Base-by-base conservation (phyloP, 2,113 vertebrate genomes). In the Phycodurus eques region DNA sequence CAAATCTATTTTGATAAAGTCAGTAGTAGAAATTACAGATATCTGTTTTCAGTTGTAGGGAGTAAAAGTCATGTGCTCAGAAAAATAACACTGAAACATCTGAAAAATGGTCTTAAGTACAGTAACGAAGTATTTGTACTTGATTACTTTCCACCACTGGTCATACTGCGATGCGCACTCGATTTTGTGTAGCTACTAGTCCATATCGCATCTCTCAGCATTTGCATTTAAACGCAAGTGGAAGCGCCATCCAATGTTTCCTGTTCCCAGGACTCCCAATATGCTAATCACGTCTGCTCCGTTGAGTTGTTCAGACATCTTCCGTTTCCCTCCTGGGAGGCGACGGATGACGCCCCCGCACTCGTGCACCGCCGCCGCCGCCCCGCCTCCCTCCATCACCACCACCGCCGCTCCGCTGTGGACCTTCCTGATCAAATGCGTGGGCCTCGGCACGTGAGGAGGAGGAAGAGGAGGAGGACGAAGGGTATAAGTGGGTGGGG, bases 361-460 rank as follows among this genome's bases (percentile, higher is more conserved):
- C 78, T 79, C 70, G 72, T 14, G 42, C 62, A 22, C 11, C 42
- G 4, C 10, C 39, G 20, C 10, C 33, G 42, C 63, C 63, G 4
- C 63, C 44, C n/a, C 43, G 2, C n/a, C 13, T 3, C 22, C n/a
- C 6, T 3, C 33, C 8, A 1, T 1, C 14, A 61, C 5, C 27
- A 31, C 20, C 62, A 12, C 39, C 39, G 19, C 8, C 22, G 17
- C 67, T 78, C 73, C 83, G 76, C 83, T 70, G 79, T 68, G 75
- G 83, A 83, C 80, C 72, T 80, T 78, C 66, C 78, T 74, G 62
- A 73, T 67, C 56, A 83, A 76, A 44, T 12, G 81, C 77, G 77
- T 77, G 79, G 81, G 74, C 79, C 61, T 78, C 43, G 2, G 80
- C 88, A 88, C 79, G 80, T 87, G 90, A 88, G 80, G 67, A 79